Base-by-base conservation (phyloP, 2,113 vertebrate species). In the Vulpes ferrilata region DNA sequence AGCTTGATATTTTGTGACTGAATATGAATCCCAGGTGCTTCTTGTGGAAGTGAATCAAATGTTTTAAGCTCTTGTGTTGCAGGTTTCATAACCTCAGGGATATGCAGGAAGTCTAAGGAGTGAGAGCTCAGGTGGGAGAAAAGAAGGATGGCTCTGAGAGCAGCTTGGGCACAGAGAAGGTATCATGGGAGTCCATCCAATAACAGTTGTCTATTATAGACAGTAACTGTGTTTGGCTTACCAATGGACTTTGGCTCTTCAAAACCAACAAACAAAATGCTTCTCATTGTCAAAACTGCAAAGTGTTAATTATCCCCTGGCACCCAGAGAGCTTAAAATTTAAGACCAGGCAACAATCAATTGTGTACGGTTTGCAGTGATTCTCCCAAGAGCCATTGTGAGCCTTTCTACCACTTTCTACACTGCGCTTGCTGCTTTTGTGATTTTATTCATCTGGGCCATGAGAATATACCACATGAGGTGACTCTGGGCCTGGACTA, bases 371-470 rank as follows among this genome's bases (percentile, higher is more conserved):
- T 89, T 73, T 64, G 15, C 38, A 74, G 74, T 1, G 13, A 86
- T 55, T 97, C 57, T 91, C 95, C 79, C 94, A 67, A 86, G 88
- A 93, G 69, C 20, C 30, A 53, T 30, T 51, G 27, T 53, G 43
- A 82, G 48, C 13, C 25, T 67, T 74, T 90, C 38, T 11, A 82
- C 13, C 57, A 86, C 48, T 73, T 82, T 84, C 73, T 35, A n/a
- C 17, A 69, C 4, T 3, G 5, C 15, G 15, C 38, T 83, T 20
- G 19, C 30, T 64, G 65, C 51, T 59, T n/a, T 59, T 87, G 32
- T 20, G 88, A 69, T 81, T 82, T 93, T 86, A 88, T 82, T 86
- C 78, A 64, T 69, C 38, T 94, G 67, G 65, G 76, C 55, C 25
- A 94, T 88, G 57, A 93, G 53, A 88, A 48, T 27, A 55, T 10